Conservation (phyloP, 2,888 invertebrate species). For the Lingula anatina region DNA sequence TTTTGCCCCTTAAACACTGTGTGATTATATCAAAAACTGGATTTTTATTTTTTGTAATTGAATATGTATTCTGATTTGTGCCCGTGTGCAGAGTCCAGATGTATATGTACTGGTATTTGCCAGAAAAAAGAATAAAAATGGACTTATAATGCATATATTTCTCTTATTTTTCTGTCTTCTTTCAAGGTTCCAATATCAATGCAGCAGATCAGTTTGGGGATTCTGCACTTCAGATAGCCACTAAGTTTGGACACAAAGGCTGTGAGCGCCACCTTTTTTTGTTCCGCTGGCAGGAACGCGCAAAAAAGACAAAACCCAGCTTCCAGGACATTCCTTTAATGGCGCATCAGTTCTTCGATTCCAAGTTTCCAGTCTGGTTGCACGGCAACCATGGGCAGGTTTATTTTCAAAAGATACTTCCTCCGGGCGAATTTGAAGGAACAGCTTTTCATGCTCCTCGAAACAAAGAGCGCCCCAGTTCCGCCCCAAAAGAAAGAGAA, state of each 20-base stretch:
- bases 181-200: constrained; percentile 39
- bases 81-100: too few species aligned
- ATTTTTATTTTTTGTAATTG: too few species aligned
- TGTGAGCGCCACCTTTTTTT: constrained; percentile 48
- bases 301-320: constrained; percentile 23
- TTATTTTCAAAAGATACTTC: constrained; percentile 38
- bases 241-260: constrained; percentile 45
- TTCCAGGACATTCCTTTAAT: constrained; percentile 15
- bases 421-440: constrained; percentile 47
- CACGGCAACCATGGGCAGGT: constrained; percentile 23
- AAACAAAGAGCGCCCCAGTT: constrained; percentile 14
- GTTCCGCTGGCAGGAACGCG: constrained; percentile 47
- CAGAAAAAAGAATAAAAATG: too few species aligned
- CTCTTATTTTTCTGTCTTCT: constrained; percentile 7
- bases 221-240: constrained; percentile 44
- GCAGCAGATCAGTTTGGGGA: constrained; percentile 40
- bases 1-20: too few species aligned
- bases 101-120: too few species aligned
- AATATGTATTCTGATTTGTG: too few species aligned
- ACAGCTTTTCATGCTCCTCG: constrained; percentile 34
- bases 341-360: constrained; percentile 45
- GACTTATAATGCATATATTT: too few species aligned
- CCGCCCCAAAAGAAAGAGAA: constrained; percentile 7
- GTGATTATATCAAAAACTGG: too few species aligned
- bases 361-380: constrained; percentile 42